phyloP scores from a whole-genome alignment of 1,140 invertebrate species.

The Coenobita brevimanus region DNA sequence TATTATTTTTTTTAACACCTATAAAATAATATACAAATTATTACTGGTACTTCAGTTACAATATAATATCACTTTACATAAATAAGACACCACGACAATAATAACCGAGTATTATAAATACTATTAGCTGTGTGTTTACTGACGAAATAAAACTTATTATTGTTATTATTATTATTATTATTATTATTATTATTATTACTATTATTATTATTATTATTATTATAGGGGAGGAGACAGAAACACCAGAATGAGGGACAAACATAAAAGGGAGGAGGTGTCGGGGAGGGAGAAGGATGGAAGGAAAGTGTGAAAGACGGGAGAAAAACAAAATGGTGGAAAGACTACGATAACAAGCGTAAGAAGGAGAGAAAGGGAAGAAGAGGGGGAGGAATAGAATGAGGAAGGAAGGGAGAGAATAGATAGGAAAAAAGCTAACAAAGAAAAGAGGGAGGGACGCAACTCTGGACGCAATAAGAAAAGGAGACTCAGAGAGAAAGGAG shows the following conservation, averaged over 20 bases:
- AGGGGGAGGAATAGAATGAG: no score
- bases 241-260: neutral
- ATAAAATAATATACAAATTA: no score
- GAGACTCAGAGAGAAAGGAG: no score
- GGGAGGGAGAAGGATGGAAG: neutral
- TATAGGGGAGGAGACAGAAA: neutral
- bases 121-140: neutral
- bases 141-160: neutral
- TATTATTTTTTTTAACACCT: neutral
- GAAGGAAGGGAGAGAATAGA: no score
- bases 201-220: neutral
- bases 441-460: no score
- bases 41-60: neutral
- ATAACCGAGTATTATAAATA: neutral
- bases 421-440: no score
- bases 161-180: conserved; percentile 9
- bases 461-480: no score
- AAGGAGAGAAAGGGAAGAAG: conserved; percentile 4
- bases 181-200: conserved; percentile 3
- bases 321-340: neutral
- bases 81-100: no score
- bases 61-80: neutral
- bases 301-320: neutral
- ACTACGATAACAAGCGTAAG: no score
- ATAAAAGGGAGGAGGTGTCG: neutral